Base-by-base conservation (phyloP, 2,888 invertebrate genomes). In the Chrysotoxum bicinctum region DNA sequence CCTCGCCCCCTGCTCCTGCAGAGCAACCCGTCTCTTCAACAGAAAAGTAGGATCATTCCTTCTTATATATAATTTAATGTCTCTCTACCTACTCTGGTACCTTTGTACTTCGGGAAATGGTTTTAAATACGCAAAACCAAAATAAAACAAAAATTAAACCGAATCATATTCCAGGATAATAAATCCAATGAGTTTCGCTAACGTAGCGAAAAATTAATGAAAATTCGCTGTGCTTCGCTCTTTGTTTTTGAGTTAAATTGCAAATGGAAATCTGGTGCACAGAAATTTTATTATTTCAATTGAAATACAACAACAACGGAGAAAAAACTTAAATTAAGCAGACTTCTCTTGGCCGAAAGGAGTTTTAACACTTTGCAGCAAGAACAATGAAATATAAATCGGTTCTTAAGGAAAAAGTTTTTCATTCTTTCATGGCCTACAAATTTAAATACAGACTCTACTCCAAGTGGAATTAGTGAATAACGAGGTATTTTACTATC, bases 141-240 rank as follows among this genome's bases (percentile, higher is more conserved):
- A 16, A 12, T n/a, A 45, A 48, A 45, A 56, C 26, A 30, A 54
- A 32, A 68, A 69, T 3, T 50, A 56, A 45, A 14, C 50, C 54
- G 52, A 70, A 72, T 78, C 26, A 64, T 78, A 72, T 72, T 64
- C 64, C 26, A 45, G 73, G 37, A 78, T 78, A 79, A 74, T 79
- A 79, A 73, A 79, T 79, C 66, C 58, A 58, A 73, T 50, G 66
- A 68, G 50, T 50, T 74, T 66, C 66, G 79, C 66, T 19, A 48
- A 32, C 40, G 60, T 62, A 69, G 76, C 60, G 75, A 78, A 78
- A 79, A 73, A 79, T 73, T 73, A 79, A 79, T 78, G 78, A 73
- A 79, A 73, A 79, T 35, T 23, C 30, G 50, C 32, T 32, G 43
- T 43, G 23, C 35, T n/a, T 37, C 21, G 30, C 2, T 64, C 21